Evolutionary conservation across 2,113 vertebrate genomes (phyloP), one percentile per base, ranked within the genome.

Genomic region (Semicossyphus pulcher): DNA sequence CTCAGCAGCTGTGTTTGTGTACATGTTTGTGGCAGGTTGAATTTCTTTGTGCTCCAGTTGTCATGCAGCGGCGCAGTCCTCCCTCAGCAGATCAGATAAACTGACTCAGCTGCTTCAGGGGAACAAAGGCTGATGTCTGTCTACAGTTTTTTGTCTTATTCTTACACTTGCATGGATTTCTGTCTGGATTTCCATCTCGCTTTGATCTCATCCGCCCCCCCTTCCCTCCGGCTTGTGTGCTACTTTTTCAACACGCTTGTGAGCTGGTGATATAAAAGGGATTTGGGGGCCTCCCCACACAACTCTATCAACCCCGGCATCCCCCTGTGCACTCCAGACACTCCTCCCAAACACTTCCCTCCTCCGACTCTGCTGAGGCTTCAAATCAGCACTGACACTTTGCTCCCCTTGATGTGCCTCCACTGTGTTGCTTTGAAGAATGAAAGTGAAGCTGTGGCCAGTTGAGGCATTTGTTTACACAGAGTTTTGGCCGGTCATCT

Each of bases 231-330:
- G 67, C 68, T 72, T 16, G 21, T 78, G 76, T 76, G 68, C 82
- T 74, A 77, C 61, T 80, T 79, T 76, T 75, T 63, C 60, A 56
- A 57, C 61, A 62, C 58, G 63, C 68, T 72, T 73, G 77, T 72
- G 68, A 85, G 78, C 32, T 7, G 28, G 36, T 57, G 76, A 86
- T 86, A 78, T 85, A 73, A 86, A 89, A 83, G 72, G 68, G 83
- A 84, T 76, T 69, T 77, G 54, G 76, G 76, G 81, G 62, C 74
- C 70, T 88, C 84, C 84, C 84, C 71, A 37, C 76, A 69, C 60
- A 67, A 63, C 80, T 80, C 63, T 77, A 81, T 88, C 83, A 59
- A 69, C 84, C n/a, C 54, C 18, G 70, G 67, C 71, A 72, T 84
- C 85, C 85, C 86, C 66, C 70, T 66, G 75, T 31, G 49, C 42